Evolutionary conservation across 2,113 vertebrate species (phyloP).

Genomic region (Pygoscelis antarcticus): DNA sequence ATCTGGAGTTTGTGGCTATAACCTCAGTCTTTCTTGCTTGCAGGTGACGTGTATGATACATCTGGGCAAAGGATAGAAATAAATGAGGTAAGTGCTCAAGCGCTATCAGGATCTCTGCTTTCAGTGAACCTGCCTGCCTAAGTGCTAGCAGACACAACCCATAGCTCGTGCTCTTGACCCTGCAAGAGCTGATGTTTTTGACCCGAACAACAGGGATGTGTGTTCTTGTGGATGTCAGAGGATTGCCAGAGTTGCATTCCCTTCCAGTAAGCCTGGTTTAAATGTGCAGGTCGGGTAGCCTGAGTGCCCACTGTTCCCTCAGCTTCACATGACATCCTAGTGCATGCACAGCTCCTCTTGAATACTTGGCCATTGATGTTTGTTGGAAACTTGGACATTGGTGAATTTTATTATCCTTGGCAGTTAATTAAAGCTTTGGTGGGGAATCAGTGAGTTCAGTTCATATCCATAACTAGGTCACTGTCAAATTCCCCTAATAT

Average conservation of each 20-base stretch:
- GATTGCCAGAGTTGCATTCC: not conserved
- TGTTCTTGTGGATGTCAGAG: not conserved
- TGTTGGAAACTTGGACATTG: not conserved
- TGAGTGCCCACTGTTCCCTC: not conserved
- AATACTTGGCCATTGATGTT: not conserved
- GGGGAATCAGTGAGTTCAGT: not conserved
- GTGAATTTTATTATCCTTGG: not conserved
- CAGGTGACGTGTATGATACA: conserved; percentile 81
- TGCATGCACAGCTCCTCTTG: not conserved
- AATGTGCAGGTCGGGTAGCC: not conserved
- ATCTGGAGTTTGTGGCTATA: not conserved
- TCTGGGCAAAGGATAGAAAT: conserved; percentile 78
- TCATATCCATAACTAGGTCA: not conserved
- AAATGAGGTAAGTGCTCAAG: conserved; percentile 80
- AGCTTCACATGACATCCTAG: not conserved
- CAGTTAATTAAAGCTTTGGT: not conserved
- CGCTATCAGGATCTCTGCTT: not conserved
- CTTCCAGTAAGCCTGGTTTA: not conserved
- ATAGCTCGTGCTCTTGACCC: not conserved
- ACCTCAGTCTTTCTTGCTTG: not conserved
- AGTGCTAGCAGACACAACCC: not conserved
- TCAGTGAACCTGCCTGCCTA: not conserved
- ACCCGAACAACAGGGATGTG: not conserved
- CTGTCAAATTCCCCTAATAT: not conserved
- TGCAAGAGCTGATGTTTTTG: not conserved